A percentile compares a stretch with the other conserved stretches of the same genome.
Conservation (phyloP, 2,113 vertebrate species). For the Mellivora capensis region DNA sequence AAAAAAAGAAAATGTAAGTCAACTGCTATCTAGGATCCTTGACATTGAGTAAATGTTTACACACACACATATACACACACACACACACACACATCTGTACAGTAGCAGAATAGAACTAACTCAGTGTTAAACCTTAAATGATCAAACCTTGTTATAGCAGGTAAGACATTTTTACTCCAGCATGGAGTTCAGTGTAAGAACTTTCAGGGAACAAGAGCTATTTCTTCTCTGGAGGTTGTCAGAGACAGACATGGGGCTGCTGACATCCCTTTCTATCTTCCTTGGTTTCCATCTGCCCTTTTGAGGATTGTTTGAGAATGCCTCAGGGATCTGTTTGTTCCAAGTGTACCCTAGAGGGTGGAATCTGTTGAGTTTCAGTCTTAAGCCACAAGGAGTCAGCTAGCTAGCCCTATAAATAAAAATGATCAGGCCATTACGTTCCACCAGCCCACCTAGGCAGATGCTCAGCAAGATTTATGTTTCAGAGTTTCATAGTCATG, state of each 20-base stretch:
- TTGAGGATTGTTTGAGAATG: slow-evolving; percentile 9
- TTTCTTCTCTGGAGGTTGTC: background rate
- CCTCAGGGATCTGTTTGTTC: background rate
- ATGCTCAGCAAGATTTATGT: background rate
- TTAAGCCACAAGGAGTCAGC: background rate
- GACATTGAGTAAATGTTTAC: background rate
- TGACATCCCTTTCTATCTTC: background rate
- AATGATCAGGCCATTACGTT: background rate
- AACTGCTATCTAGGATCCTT: background rate
- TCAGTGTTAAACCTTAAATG: background rate
- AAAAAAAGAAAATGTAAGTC: background rate
- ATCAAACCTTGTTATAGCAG: background rate
- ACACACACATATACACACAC: background rate
- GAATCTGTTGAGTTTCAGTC: slow-evolving; percentile 22
- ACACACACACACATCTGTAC: background rate
- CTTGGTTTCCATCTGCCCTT: background rate
- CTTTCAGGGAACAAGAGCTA: background rate
- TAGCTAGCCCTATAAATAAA: background rate
- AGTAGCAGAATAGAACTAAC: background rate
- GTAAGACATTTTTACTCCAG: background rate
- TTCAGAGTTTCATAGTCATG: slow-evolving; percentile 16
- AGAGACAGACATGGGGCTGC: background rate
- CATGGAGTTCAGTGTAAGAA: background rate
- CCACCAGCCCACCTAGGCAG: background rate
- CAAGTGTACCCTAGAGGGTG: background rate